These are phyloP conservation scores for Cygnus olor DNA, from an alignment of 2,797 vertebrate genomes.

Conservation along the genomic window DNA sequence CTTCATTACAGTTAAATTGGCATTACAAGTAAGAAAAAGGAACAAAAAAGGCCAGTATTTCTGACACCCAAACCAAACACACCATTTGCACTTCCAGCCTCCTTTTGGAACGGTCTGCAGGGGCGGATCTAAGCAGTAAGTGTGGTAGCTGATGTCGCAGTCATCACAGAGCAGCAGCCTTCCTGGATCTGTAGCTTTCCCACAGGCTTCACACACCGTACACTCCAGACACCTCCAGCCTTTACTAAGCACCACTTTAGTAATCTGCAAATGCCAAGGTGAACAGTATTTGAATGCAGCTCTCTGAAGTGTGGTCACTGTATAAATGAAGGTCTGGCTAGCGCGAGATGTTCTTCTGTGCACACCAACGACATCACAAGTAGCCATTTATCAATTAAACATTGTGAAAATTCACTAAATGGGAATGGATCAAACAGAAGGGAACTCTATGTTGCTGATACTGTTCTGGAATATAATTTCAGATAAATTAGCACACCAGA, in stretches of 20 bases:
- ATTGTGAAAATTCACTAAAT: not conserved
- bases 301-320: not conserved
- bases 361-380: not conserved
- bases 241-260: conserved; percentile 96
- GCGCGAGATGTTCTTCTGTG: not conserved
- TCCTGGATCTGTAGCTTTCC: conserved; percentile 95
- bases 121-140: conserved; percentile 96
- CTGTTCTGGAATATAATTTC: not conserved
- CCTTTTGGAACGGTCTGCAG: conserved; percentile 98
- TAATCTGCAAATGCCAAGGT: conserved; percentile 85
- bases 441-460: not conserved
- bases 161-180: conserved; percentile 95
- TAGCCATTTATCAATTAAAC: not conserved
- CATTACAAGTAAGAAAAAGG: not conserved
- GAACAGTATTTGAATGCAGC: not conserved
- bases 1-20: not conserved
- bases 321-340: not conserved
- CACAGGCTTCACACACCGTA: conserved; percentile 97
- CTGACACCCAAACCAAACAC: conserved; percentile 24
- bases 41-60: not conserved
- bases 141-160: conserved; percentile 99
- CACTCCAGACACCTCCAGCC: conserved; percentile 99
- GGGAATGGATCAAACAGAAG: not conserved
- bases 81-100: conserved; percentile 99
- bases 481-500: not conserved